Evolutionary conservation across 1,140 invertebrate species (phyloP).

Genomic region (Leptestheria dahalacensis): DNA sequence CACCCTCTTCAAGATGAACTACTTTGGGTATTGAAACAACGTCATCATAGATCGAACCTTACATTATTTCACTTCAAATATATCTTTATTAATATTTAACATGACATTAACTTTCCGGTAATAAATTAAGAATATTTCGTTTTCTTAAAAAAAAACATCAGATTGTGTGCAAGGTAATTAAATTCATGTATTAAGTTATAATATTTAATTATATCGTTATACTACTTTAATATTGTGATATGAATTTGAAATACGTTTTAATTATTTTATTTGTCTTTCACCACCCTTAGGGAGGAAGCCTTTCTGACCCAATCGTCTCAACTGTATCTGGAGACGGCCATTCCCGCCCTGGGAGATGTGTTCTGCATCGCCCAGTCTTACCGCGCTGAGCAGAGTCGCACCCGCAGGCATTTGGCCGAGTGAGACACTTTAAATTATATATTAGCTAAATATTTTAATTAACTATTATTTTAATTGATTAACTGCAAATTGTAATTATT

Average conservation of each 20-base stretch:
- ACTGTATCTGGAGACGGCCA: slow-evolving; percentile 92
- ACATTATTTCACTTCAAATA: background rate
- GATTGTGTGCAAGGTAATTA: too few relatives aligned
- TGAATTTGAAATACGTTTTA: too few relatives aligned
- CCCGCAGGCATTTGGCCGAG: slow-evolving; percentile 90
- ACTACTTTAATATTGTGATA: too few relatives aligned
- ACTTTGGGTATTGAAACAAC: slow-evolving; percentile 60
- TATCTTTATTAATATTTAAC: too few relatives aligned
- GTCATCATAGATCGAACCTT: slow-evolving; percentile 4
- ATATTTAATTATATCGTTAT: too few relatives aligned
- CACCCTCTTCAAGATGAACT: slow-evolving; percentile 90
- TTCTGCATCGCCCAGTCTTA: slow-evolving; percentile 97
- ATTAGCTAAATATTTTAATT: background rate
- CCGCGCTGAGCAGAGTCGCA: slow-evolving; percentile 90
- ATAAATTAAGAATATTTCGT: too few relatives aligned
- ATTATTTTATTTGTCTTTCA: too few relatives aligned
- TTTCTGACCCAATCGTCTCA: slow-evolving; percentile 97
- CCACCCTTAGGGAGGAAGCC: slow-evolving; percentile 55
- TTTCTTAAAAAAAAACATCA: too few relatives aligned
- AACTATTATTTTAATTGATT: background rate
- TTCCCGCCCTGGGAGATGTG: slow-evolving; percentile 88
- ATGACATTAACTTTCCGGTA: too few relatives aligned
- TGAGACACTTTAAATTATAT: slow-evolving; percentile 30
- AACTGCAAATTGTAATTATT: too few relatives aligned
- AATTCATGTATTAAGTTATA: too few relatives aligned